Evolutionary conservation across 2,113 vertebrate species (phyloP).

Genomic region (Spilogale gracilis): DNA sequence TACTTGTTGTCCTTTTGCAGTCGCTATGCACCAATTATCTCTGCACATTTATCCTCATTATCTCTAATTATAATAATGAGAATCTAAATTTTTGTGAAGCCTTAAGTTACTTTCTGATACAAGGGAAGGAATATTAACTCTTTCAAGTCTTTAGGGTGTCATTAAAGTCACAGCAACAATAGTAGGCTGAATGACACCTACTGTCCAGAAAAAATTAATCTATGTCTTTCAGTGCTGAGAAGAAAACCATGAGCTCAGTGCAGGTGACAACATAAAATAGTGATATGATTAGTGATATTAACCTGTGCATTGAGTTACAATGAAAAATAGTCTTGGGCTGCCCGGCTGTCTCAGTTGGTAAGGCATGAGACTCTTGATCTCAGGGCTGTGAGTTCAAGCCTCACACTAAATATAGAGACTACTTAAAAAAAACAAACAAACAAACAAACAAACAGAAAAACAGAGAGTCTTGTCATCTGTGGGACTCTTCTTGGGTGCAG

Average conservation of each 20-base stretch:
- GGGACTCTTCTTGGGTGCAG: background rate
- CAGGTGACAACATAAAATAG: background rate
- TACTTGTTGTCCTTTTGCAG: background rate
- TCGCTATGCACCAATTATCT: background rate
- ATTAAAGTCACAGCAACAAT: background rate
- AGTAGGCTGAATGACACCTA: background rate
- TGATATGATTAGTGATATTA: background rate
- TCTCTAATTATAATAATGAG: constrained; percentile 24
- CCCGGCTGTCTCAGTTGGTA: background rate
- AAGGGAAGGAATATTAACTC: background rate
- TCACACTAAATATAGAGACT: background rate
- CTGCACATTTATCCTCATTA: constrained; percentile 34
- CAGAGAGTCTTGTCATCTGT: background rate
- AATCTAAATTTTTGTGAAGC: background rate
- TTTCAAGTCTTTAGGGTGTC: background rate
- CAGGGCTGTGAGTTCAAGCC: background rate
- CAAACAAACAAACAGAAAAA: background rate
- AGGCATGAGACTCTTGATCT: background rate
- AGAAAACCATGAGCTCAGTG: constrained; percentile 35
- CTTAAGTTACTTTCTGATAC: constrained; percentile 41
- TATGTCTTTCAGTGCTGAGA: background rate
- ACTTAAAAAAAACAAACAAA: background rate
- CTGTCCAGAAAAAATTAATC: background rate
- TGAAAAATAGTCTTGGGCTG: background rate
- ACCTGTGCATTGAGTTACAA: background rate